A percentile compares a stretch with the other conserved stretches of the same genome.
Evolutionary conservation across 92 coral and sea anemone genomes (phyloP).

Genomic region (Parazoanthus darwini): DNA sequence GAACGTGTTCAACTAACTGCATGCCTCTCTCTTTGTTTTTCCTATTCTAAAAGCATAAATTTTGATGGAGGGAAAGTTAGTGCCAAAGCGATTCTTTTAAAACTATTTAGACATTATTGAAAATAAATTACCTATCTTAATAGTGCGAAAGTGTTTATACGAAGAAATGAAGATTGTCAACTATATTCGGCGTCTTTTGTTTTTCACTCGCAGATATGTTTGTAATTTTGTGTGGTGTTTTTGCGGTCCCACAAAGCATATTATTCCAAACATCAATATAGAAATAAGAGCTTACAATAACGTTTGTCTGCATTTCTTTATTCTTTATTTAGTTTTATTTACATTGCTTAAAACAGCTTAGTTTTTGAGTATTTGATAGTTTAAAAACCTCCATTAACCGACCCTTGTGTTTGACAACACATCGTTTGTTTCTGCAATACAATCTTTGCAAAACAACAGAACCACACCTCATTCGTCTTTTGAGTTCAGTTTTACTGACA

Average conservation of each 20-base stretch:
- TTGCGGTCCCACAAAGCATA: background rate
- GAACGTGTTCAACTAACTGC: background rate
- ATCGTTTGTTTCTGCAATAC: background rate
- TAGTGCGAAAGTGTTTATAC: background rate
- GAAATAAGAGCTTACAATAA: slow-evolving; percentile 5
- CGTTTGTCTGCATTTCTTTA: slow-evolving; percentile 19
- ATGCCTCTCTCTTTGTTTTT: background rate
- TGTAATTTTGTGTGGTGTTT: background rate
- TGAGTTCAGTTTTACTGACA: background rate
- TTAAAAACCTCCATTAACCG: background rate
- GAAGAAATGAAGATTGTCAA: background rate
- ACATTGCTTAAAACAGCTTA: slow-evolving; percentile 14
- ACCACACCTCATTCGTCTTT: background rate
- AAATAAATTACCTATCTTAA: background rate
- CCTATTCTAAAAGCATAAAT: background rate
- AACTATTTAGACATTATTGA: background rate
- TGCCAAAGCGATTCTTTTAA: background rate
- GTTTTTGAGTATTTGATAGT: background rate
- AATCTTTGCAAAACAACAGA: background rate
- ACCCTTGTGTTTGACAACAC: background rate
- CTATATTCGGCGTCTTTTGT: background rate
- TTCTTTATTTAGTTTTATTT: slow-evolving; percentile 3
- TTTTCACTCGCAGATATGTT: background rate
- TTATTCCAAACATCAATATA: slow-evolving; percentile 8
- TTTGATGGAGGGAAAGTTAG: background rate